A percentile compares a stretch with the other conserved stretches of the same genome.
Conservation (phyloP, 1,140 invertebrate genomes). For the Cepaea nemoralis region DNA sequence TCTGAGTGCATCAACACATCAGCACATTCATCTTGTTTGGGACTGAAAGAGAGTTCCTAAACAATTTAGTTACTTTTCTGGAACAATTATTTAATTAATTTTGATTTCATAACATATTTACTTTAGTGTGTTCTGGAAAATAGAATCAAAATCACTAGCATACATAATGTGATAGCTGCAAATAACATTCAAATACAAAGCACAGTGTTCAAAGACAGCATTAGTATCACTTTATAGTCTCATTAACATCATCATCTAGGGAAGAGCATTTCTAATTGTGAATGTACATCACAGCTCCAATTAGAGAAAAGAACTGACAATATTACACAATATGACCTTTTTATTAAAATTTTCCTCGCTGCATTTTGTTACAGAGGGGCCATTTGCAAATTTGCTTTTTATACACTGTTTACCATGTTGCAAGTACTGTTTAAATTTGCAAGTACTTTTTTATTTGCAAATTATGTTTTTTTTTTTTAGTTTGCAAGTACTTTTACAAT, state of each 20-base stretch:
- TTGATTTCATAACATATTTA: too few species aligned
- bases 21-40: too few species aligned
- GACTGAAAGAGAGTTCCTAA: too few species aligned
- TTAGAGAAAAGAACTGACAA: neutral
- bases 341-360: neutral
- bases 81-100: too few species aligned
- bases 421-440: neutral
- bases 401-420: neutral
- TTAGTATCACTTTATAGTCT: neutral
- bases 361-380: neutral
- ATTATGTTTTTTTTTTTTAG: constrained; percentile 1
- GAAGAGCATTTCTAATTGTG: neutral
- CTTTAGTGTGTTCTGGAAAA: too few species aligned
- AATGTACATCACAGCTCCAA: neutral
- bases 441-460: neutral
- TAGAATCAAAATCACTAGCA: too few species aligned
- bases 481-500: neutral
- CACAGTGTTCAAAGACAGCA: neutral
- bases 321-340: neutral
- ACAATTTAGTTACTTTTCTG: too few species aligned
- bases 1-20: too few species aligned
- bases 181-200: too few species aligned
- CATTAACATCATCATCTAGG: neutral
- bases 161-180: too few species aligned
- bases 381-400: constrained; percentile 13